phyloP scores from a whole-genome alignment of 1,140 invertebrate genomes.

The Sarcophaga peregrina region DNA sequence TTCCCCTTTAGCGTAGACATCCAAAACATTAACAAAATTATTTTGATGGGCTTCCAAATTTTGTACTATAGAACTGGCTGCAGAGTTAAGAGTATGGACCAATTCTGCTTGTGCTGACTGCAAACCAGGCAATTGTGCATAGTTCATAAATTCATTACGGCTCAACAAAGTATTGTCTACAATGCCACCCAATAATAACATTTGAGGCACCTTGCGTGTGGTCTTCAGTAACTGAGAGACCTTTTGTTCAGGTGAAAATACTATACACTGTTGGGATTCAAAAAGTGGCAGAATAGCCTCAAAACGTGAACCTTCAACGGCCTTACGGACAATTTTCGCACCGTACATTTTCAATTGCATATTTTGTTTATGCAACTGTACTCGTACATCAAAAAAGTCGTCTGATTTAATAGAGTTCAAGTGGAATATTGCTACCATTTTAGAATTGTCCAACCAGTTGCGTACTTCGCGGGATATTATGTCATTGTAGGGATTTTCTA shows the following conservation, averaged over 20 bases:
- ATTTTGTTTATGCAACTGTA: conserved; percentile 71
- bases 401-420: conserved; percentile 74
- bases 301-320: conserved; percentile 72
- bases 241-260: conserved; percentile 74
- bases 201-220: conserved; percentile 72
- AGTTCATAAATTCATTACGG: conserved; percentile 74
- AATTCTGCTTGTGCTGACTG: conserved; percentile 72
- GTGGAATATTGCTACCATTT: conserved; percentile 77
- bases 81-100: conserved; percentile 74
- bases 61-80: conserved; percentile 71
- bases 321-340: conserved; percentile 70
- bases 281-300: conserved; percentile 72
- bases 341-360: conserved; percentile 76
- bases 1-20: conserved; percentile 68
- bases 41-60: conserved; percentile 77
- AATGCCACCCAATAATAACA: conserved; percentile 76
- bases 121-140: conserved; percentile 73
- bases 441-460: conserved; percentile 77
- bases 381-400: conserved; percentile 72
- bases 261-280: conserved; percentile 70
- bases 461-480: conserved; percentile 77
- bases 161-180: conserved; percentile 75
- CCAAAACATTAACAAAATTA: conserved; percentile 73
- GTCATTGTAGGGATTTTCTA: conserved; percentile 75
- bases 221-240: conserved; percentile 71